Evolutionary conservation across 2,113 vertebrate species (phyloP).

Genomic region (Hiodon alosoides): DNA sequence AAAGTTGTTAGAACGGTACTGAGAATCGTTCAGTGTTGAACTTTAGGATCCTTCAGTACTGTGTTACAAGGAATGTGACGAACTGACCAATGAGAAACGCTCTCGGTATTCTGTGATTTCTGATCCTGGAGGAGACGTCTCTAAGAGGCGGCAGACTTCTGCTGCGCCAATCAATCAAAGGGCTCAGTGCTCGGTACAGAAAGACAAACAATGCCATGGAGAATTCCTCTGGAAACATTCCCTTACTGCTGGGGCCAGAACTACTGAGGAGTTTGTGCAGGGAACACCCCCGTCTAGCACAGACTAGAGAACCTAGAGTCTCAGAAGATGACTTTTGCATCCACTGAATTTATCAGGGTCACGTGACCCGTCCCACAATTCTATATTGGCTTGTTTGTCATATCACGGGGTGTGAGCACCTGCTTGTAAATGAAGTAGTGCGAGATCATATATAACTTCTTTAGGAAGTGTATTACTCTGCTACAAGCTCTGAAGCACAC

Average conservation of each 20-base stretch:
- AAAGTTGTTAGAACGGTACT: no score
- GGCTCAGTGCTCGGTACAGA: slow-evolving; percentile 18
- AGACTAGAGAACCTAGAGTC: no score
- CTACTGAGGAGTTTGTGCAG: slow-evolving; percentile 21
- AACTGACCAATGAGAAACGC: neutral
- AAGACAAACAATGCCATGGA: slow-evolving; percentile 30
- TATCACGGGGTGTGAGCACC: slow-evolving; percentile 44
- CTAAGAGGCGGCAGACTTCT: neutral
- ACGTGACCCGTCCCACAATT: slow-evolving; percentile 33
- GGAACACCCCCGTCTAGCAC: no score
- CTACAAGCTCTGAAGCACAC: neutral
- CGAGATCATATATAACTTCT: slow-evolving; percentile 36
- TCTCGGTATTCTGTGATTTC: neutral
- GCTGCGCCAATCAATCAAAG: slow-evolving; percentile 27
- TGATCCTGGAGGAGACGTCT: neutral
- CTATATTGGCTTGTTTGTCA: slow-evolving; percentile 47
- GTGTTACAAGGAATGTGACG: neutral
- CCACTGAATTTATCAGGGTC: slow-evolving; percentile 34
- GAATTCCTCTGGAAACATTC: slow-evolving; percentile 30
- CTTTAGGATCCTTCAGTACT: no score
- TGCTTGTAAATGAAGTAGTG: slow-evolving; percentile 31
- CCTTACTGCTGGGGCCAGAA: slow-evolving; percentile 36
- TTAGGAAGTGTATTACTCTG: slow-evolving; percentile 6
- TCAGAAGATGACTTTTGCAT: slow-evolving; percentile 35
- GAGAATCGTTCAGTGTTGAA: no score